Evolutionary conservation across 92 coral and sea anemone species (phyloP).

Genomic region (Porites evermanni): DNA sequence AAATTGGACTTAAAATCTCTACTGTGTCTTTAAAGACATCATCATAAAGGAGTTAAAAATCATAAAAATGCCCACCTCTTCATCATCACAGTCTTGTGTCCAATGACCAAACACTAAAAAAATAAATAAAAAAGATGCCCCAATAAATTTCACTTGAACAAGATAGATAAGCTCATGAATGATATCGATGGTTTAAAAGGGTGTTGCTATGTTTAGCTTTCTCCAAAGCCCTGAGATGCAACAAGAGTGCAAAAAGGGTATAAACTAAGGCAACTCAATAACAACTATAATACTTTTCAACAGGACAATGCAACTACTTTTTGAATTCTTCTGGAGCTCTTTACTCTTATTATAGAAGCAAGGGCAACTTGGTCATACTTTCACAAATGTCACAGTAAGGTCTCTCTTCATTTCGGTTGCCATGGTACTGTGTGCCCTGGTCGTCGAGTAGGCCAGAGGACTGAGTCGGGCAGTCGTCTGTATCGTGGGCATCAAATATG

Average conservation of each 20-base stretch:
- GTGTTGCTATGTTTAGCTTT: too few relatives aligned
- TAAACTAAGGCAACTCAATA: too few relatives aligned
- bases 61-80: slow-evolving; percentile 71
- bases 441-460: slow-evolving; percentile 72
- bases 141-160: background rate
- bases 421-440: slow-evolving; percentile 87
- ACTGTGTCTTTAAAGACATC: too few relatives aligned
- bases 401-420: slow-evolving; percentile 85
- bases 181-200: too few relatives aligned
- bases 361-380: slow-evolving; percentile 50
- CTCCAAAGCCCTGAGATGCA: too few relatives aligned
- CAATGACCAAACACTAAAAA: slow-evolving; percentile 95
- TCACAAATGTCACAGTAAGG: slow-evolving; percentile 97
- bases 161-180: too few relatives aligned
- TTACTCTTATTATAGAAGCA: background rate
- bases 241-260: too few relatives aligned
- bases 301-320: too few relatives aligned
- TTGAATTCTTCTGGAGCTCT: background rate
- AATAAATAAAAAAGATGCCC: background rate
- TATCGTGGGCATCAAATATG: slow-evolving; percentile 92
- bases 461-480: slow-evolving; percentile 98
- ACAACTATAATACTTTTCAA: too few relatives aligned
- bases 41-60: too few relatives aligned
- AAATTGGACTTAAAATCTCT: too few relatives aligned
- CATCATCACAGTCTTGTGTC: slow-evolving; percentile 97